Percentiles rank a stretch among this genome's conserved stretches.
These are phyloP conservation scores for Tortrix viridana DNA, from an alignment of 2,888 invertebrate species.

Conservation along the genomic window DNA sequence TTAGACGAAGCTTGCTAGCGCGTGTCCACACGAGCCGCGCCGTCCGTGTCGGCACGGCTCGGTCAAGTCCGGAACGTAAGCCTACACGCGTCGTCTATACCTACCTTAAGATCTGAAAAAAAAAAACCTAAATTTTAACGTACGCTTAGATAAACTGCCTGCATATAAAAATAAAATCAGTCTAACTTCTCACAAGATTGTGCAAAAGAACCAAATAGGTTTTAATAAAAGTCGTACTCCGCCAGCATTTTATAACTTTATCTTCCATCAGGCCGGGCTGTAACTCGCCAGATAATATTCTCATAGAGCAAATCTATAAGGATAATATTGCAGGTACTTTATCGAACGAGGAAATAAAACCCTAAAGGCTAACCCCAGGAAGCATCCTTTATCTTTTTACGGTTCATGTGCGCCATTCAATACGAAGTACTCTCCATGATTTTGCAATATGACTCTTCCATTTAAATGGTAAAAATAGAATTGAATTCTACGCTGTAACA, in stretches of 20 bases:
- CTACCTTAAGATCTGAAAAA: too few species aligned
- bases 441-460: slow-evolving; percentile 47
- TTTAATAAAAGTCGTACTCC: slow-evolving; percentile 2
- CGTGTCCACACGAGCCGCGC: too few species aligned
- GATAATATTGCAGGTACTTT: slow-evolving; percentile 41
- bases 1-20: too few species aligned
- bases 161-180: too few species aligned
- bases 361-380: slow-evolving; percentile 43
- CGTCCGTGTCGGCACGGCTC: too few species aligned
- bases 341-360: slow-evolving; percentile 43
- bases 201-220: slow-evolving; percentile 16
- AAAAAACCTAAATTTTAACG: too few species aligned
- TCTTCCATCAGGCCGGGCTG: slow-evolving; percentile 20
- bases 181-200: background rate
- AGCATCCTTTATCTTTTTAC: slow-evolving; percentile 56
- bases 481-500: slow-evolving; percentile 5
- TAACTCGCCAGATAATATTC: slow-evolving; percentile 28
- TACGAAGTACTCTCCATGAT: slow-evolving; percentile 53
- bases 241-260: slow-evolving; percentile 24
- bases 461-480: slow-evolving; percentile 24
- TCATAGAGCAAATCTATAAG: slow-evolving; percentile 34
- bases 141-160: too few species aligned
- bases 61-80: too few species aligned
- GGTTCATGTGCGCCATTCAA: slow-evolving; percentile 52
- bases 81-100: too few species aligned